phyloP scores from a whole-genome alignment of 1,140 invertebrate species.

The Copidosoma floridanum region DNA sequence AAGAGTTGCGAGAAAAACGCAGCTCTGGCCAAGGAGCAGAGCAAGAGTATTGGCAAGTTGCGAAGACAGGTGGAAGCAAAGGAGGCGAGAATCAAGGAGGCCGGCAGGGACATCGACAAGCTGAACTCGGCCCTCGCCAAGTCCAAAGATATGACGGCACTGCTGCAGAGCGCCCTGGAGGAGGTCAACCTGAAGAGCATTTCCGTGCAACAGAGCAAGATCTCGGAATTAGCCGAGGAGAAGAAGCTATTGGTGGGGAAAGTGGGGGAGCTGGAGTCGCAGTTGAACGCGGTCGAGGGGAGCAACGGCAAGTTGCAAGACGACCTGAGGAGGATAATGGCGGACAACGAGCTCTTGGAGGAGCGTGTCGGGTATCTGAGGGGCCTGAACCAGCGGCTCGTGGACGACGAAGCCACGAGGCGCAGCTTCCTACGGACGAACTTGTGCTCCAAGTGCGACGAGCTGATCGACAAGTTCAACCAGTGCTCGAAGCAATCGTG shows the following conservation, averaged over 20 bases:
- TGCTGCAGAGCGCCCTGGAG: neutral
- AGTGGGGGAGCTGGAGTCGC: neutral
- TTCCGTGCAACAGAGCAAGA: neutral
- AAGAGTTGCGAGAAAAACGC: neutral
- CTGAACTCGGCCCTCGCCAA: neutral
- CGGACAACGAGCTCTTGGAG: conserved; percentile 9
- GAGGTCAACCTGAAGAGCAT: conserved; percentile 2
- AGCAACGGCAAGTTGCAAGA: neutral
- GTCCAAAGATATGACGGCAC: neutral
- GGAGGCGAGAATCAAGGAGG: neutral
- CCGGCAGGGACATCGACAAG: neutral
- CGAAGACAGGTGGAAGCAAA: neutral
- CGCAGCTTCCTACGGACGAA: neutral
- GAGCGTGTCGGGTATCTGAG: neutral
- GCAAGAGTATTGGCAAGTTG: neutral
- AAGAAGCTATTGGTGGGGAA: neutral
- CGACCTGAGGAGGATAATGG: neutral
- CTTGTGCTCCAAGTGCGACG: neutral
- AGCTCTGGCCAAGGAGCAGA: neutral
- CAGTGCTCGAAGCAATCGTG: neutral
- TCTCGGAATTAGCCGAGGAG: neutral
- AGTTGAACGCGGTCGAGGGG: neutral
- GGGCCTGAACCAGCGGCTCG: neutral
- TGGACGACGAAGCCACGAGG: neutral
- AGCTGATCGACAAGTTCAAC: neutral